Evolutionary conservation across 1,140 invertebrate genomes (phyloP), one percentile per base, ranked within the genome.

Genomic region (Patella vulgata): DNA sequence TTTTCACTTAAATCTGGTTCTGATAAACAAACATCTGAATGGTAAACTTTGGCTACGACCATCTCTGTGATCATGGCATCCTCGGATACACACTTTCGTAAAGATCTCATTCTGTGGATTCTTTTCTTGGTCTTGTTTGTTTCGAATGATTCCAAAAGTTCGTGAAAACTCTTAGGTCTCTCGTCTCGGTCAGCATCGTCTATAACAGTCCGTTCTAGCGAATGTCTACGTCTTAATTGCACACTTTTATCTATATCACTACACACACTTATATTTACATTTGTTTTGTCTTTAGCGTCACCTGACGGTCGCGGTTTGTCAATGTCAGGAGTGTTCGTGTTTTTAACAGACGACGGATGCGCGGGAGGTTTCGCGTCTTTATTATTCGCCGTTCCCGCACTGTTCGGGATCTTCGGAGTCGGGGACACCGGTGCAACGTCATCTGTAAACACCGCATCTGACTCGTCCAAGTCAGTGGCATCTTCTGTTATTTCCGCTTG

Each of bases 111-210:
- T 30, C 56, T 70, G 11, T 62, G 43, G 1, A 68, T 27, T 11
- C 68, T 53, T 17, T 68, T 42, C 9, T 59, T 65, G 51, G 73
- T 53, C 9, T 59, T 65, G 51, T 74, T 53, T n/a, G 63, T 59
- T 58, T 79, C 75, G 59, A 77, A 79, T 30, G 60, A 65, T 31
- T 75, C 73, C 8, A 79, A 47, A 1, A 79, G 69, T 58, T 79
- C 77, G 63, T 79, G 79, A 63, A 81, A 78, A 69, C 79, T 81
- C 30, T 69, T 73, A 42, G 77, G 75, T 57, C 79, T 54, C 54
- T 75, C 67, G 9, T 58, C 25, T 36, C 14, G 33, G 33, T 36
- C 33, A 36, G 33, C 5, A 36, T 36, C 14, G 14, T 36, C 14
- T 5, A 8, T 14, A 8, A 36, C 33, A n/a, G n/a, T n/a, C n/a